phyloP scores from a whole-genome alignment of 2,113 vertebrate genomes.

The Lates calcarifer region DNA sequence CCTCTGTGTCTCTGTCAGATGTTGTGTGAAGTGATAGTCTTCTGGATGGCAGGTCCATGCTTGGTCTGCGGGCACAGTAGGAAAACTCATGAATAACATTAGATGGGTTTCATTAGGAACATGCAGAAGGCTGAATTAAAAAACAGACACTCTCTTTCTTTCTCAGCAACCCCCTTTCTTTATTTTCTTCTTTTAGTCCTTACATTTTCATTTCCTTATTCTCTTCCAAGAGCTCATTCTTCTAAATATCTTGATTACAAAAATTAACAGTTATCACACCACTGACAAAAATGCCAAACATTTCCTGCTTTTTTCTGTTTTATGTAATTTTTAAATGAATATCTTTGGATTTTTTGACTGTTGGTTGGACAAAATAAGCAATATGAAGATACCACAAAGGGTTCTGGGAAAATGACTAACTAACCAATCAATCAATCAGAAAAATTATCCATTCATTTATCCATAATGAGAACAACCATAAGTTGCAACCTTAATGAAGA shows the following conservation, averaged over 20 bases:
- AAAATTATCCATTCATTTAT: too few relatives aligned
- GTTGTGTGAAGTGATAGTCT: slow-evolving; percentile 43
- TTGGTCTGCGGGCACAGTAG: slow-evolving; percentile 53
- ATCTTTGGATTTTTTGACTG: too few relatives aligned
- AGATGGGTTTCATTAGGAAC: slow-evolving; percentile 69
- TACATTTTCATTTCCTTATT: background rate
- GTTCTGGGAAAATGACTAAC: too few relatives aligned
- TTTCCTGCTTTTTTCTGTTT: background rate
- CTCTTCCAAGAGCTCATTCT: background rate
- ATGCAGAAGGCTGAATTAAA: slow-evolving; percentile 51
- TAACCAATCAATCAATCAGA: too few relatives aligned
- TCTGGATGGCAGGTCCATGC: slow-evolving; percentile 60
- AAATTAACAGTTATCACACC: background rate
- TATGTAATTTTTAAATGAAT: too few relatives aligned
- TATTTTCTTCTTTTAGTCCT: background rate
- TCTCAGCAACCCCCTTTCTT: background rate
- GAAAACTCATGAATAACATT: slow-evolving; percentile 80
- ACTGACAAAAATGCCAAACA: background rate
- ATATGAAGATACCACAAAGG: too few relatives aligned
- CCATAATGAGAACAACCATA: too few relatives aligned
- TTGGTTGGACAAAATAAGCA: too few relatives aligned
- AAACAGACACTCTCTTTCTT: slow-evolving; percentile 1
- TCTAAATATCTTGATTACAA: background rate
- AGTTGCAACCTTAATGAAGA: too few relatives aligned
- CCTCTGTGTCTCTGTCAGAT: slow-evolving; percentile 49